Base-by-base conservation (phyloP, 2,113 vertebrate genomes). In the Acanthochromis polyacanthus region DNA sequence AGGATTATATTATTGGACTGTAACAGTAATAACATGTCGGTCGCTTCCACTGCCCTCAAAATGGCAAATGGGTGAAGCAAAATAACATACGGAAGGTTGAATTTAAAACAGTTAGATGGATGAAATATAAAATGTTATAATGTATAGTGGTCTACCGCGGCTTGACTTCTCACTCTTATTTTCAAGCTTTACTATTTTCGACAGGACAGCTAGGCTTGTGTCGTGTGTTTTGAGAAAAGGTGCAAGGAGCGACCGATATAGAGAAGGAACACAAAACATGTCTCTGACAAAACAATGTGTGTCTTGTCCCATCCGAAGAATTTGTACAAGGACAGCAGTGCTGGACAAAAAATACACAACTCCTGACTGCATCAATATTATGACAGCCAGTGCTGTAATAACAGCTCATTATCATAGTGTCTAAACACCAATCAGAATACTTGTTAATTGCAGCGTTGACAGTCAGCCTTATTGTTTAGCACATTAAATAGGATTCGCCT, bases 371-470 rank as follows among this genome's bases (percentile, higher is more conserved):
- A 36, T 23, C 43, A 73, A n/a, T 73, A 20, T 50, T 64, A 50
- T 73, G 68, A 51, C 15, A 40, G 32, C 23, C 48, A 56, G 25
- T 30, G 28, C 50, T 56, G 58, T 66, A 61, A 72, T 72, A 68
- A 57, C 63, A 25, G 36, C 57, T 57, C 46, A 69, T 79, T 55
- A 59, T 74, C 25, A 65, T 43, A 23, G 19, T 40, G 52, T 58
- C 59, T 40, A 30, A 70, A 71, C 71, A 57, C 48, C 51, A 15
- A 61, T 51, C 19, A 62, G 56, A 70, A 16, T 38, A 66, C 38
- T 48, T 75, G 64, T 61, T 84, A 75, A 80, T 45, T 56, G 50
- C 40, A 61, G 60, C 64, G 71, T 75, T 55, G 61, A 71, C 65
- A 43, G 20, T 38, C n/a, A 23, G 67, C 10, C 46, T 75, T 58